A percentile compares a stretch with the other conserved stretches of the same genome.
Evolutionary conservation across 2,888 invertebrate species (phyloP).

Genomic region (Pseudococcus jackbeardsleyi): DNA sequence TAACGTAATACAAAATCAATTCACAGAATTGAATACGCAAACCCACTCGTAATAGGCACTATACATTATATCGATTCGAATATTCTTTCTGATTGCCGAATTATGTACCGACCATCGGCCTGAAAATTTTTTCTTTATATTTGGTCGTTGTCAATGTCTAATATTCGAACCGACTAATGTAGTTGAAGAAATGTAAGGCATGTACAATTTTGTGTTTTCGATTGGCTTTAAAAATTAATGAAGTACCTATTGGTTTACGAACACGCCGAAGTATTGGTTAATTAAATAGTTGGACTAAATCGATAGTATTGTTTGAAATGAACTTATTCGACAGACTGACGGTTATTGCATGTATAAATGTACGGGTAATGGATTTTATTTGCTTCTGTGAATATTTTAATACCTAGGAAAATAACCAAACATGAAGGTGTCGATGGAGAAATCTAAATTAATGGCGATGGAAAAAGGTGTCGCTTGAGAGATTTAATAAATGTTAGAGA

Average conservation of each 20-base stretch:
- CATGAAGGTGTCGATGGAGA: not conserved
- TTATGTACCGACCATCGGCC: not conserved
- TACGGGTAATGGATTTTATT: not conserved
- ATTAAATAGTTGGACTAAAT: slow-evolving; percentile 42
- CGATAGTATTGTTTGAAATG: not conserved
- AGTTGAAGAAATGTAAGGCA: not conserved
- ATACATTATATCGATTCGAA: not conserved
- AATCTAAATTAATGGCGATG: not conserved
- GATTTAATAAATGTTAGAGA: not conserved
- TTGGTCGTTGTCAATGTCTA: not conserved
- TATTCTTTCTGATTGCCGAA: not conserved
- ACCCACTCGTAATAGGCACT: not conserved
- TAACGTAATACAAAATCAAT: not conserved
- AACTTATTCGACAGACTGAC: not conserved
- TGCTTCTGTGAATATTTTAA: not conserved
- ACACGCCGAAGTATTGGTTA: slow-evolving; percentile 14
- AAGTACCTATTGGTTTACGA: not conserved
- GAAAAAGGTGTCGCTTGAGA: not conserved
- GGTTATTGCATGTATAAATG: not conserved
- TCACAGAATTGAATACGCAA: not conserved
- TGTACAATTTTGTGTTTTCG: slow-evolving; percentile 1
- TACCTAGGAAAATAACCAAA: not conserved
- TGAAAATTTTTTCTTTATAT: not conserved
- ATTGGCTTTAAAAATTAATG: slow-evolving; percentile 34
- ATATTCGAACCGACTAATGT: not conserved